Evolutionary conservation across 2,113 vertebrate genomes (phyloP).

Genomic region (Eudyptes chrysolophus): DNA sequence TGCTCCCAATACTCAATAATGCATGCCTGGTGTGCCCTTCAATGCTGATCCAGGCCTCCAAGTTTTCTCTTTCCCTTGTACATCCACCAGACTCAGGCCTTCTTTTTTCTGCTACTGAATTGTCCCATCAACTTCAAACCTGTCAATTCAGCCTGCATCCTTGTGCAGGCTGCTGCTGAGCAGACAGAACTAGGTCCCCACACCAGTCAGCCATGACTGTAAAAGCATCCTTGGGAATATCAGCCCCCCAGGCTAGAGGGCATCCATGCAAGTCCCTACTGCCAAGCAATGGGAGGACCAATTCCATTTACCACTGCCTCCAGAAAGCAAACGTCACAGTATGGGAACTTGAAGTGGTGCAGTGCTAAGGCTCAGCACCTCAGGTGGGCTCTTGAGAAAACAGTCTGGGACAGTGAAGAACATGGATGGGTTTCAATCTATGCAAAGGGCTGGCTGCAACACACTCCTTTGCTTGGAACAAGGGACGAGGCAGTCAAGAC

Average conservation of each 20-base stretch:
- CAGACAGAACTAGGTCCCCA: background rate
- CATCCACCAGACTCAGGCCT: background rate
- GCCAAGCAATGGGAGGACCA: background rate
- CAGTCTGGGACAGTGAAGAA: background rate
- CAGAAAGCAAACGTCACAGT: background rate
- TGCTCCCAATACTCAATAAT: fast-evolving
- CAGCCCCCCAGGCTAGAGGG: background rate
- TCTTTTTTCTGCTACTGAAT: background rate
- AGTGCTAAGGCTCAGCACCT: too few relatives aligned
- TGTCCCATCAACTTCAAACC: background rate
- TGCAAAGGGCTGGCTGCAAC: background rate
- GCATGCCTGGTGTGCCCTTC: background rate
- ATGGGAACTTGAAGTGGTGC: background rate
- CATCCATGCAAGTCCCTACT: background rate
- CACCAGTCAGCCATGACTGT: background rate
- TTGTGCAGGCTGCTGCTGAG: background rate
- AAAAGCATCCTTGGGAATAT: background rate
- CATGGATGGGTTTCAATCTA: background rate
- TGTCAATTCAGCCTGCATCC: background rate
- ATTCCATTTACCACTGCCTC: background rate
- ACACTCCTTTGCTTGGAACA: background rate
- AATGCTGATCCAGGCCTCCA: background rate
- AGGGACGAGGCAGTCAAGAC: background rate
- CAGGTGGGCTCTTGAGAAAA: background rate
- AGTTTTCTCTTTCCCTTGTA: background rate